These are phyloP conservation scores for Pogonophryne albipinna DNA, from an alignment of 2,797 vertebrate genomes.

Conservation along the genomic window DNA sequence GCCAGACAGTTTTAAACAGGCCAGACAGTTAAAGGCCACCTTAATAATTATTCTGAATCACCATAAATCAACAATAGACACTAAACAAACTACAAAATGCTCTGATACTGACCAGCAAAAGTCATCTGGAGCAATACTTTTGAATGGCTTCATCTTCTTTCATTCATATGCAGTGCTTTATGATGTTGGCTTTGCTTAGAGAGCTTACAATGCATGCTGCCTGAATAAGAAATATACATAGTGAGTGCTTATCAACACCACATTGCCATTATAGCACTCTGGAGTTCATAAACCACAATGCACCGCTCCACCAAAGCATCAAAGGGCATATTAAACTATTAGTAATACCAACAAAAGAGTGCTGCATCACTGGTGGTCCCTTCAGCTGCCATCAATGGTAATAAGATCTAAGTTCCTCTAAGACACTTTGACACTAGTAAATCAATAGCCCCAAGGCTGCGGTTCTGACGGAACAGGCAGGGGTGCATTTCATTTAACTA, in stretches of 20 bases:
- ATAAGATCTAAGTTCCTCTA: conserved; percentile 26
- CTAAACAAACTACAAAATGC: no score
- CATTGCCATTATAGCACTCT: background rate
- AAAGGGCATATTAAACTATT: background rate
- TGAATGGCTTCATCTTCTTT: no score
- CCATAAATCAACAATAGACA: no score
- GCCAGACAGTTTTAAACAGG: background rate
- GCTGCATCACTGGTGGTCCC: background rate
- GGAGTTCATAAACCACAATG: background rate
- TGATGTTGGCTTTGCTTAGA: background rate
- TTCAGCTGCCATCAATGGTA: conserved; percentile 25
- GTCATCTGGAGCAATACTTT: no score
- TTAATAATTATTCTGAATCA: no score
- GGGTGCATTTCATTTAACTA: conserved; percentile 22
- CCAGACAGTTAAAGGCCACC: background rate
- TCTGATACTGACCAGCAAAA: no score
- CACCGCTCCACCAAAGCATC: background rate
- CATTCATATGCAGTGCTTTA: background rate
- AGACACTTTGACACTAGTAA: conserved; percentile 28
- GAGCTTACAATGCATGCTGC: background rate
- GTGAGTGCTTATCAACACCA: no score
- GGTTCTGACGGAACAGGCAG: background rate
- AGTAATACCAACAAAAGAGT: background rate
- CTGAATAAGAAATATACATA: background rate
- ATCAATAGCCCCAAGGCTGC: conserved; percentile 23